These are phyloP conservation scores for Pseudorhombus dupliciocellatus DNA, from an alignment of 2,113 vertebrate genomes.

Conservation along the genomic window DNA sequence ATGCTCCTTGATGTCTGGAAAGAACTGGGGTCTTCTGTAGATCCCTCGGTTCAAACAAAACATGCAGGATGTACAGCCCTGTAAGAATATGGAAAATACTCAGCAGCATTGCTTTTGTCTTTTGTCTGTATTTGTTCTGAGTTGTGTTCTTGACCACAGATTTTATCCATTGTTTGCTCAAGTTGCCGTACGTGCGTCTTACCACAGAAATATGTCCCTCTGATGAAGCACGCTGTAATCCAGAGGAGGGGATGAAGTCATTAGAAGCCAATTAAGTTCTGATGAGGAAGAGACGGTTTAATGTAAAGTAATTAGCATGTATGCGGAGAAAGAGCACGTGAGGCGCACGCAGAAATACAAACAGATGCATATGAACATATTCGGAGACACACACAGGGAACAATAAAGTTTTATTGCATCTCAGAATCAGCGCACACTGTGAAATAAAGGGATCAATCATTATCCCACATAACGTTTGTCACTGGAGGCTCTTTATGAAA, in stretches of 20 bases:
- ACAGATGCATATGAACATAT: background rate
- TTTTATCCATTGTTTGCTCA: background rate
- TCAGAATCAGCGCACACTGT: constrained; percentile 33
- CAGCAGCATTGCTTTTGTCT: no score
- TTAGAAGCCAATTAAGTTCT: constrained; percentile 48
- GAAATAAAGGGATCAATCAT: constrained; percentile 40
- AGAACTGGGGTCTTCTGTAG: no score
- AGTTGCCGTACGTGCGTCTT: background rate
- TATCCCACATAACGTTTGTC: constrained; percentile 23
- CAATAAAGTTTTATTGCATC: constrained; percentile 51
- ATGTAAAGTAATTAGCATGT: constrained; percentile 53
- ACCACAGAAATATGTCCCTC: constrained; percentile 8
- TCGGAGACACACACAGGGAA: constrained; percentile 11
- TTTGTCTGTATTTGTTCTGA: no score
- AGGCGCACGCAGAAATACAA: background rate
- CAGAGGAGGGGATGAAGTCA: constrained; percentile 26
- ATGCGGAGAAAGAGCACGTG: background rate
- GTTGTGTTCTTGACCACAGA: no score
- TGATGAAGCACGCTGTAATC: background rate
- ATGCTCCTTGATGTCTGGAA: no score
- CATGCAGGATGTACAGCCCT: no score
- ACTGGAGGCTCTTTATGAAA: background rate
- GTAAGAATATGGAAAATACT: no score
- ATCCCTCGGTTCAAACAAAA: no score
- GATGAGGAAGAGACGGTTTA: constrained; percentile 36